These are phyloP conservation scores for Gryon sp. DNA, from an alignment of 1,140 invertebrate species.

Conservation along the genomic window DNA sequence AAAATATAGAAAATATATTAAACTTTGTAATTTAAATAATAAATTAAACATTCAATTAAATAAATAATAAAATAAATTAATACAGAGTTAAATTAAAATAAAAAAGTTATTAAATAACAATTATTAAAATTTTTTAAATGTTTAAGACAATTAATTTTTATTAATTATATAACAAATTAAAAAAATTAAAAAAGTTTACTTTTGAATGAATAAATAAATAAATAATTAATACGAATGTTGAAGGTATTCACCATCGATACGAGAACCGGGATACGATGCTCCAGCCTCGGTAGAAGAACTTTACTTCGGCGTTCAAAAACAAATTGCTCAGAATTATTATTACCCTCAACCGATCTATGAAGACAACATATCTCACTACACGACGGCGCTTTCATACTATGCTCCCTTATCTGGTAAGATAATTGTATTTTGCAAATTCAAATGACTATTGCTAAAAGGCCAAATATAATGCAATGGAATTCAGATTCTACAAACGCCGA, in stretches of 20 bases:
- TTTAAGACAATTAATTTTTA: too few relatives aligned
- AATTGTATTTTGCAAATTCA: neutral
- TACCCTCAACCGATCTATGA: conserved; percentile 76
- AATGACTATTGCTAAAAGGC: neutral
- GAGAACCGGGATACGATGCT: conserved; percentile 73
- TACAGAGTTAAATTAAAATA: too few relatives aligned
- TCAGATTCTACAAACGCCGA: too few relatives aligned
- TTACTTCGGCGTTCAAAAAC: conserved; percentile 69
- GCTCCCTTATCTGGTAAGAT: conserved; percentile 73
- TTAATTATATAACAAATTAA: too few relatives aligned
- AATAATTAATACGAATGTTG: conserved; percentile 28
- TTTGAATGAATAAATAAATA: conserved; percentile 7
- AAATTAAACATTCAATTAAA: too few relatives aligned
- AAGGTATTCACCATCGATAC: conserved; percentile 69
- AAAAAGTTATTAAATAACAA: too few relatives aligned
- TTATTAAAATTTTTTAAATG: too few relatives aligned
- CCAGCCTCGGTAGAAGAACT: conserved; percentile 73
- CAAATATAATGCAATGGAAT: neutral
- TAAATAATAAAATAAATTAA: too few relatives aligned
- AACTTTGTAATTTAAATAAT: too few relatives aligned
- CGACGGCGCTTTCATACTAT: conserved; percentile 71
- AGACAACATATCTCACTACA: conserved; percentile 73
- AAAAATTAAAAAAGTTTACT: too few relatives aligned
- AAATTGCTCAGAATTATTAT: conserved; percentile 65
- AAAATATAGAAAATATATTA: too few relatives aligned